Evolutionary conservation across 2,113 vertebrate species (phyloP).

Genomic region (Tragelaphus strepsiceros): DNA sequence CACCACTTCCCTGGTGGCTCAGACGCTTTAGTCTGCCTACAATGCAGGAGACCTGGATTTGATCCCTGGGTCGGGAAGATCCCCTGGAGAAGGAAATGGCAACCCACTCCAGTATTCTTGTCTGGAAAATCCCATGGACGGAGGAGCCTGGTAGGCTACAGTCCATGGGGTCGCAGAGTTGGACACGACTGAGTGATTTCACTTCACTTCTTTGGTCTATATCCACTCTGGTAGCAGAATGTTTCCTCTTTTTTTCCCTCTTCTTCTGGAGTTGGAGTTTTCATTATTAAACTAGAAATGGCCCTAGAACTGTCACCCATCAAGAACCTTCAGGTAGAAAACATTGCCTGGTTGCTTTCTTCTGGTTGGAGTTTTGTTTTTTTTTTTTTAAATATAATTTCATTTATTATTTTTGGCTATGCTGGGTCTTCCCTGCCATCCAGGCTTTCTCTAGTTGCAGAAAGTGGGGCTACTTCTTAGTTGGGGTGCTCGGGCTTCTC

Average conservation of each 20-base stretch:
- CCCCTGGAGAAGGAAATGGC: background rate
- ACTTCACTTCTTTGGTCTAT: background rate
- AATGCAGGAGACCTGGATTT: accelerated
- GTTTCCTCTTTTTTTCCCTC: background rate
- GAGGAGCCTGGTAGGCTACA: background rate
- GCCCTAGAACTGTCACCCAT: background rate
- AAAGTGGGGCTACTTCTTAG: background rate
- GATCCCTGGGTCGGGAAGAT: background rate
- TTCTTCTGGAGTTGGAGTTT: background rate
- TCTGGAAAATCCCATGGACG: background rate
- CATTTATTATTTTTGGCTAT: background rate
- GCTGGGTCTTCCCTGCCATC: background rate
- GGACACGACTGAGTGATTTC: background rate
- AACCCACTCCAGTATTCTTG: background rate
- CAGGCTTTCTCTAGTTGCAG: background rate
- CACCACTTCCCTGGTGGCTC: background rate
- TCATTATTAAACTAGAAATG: background rate
- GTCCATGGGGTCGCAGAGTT: background rate
- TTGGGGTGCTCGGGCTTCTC: background rate
- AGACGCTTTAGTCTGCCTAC: background rate
- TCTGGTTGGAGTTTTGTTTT: background rate
- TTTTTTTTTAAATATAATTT: background rate
- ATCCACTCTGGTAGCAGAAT: background rate
- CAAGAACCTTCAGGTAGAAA: background rate
- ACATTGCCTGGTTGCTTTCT: background rate